A percentile compares a stretch with the other conserved stretches of the same genome.
Evolutionary conservation across 2,888 invertebrate genomes (phyloP).

Genomic region (Helobdella robusta): DNA sequence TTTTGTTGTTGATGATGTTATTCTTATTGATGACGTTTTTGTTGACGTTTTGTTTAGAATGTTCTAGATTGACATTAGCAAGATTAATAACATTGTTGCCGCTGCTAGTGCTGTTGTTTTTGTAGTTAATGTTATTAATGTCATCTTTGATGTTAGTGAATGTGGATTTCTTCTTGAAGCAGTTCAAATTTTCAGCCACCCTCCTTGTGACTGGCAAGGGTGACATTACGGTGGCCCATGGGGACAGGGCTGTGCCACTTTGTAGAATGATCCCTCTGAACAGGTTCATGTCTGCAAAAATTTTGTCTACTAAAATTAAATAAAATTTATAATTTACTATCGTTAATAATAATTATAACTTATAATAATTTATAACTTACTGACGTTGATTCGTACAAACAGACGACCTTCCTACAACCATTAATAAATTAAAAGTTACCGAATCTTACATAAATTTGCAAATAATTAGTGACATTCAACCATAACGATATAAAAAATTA

Average conservation of each 20-base stretch:
- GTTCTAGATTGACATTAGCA: too few species aligned
- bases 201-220: slow-evolving; percentile 39
- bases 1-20: too few species aligned
- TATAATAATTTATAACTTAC: background rate
- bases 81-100: background rate
- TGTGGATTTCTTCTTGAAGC: slow-evolving; percentile 32
- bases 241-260: slow-evolving; percentile 64
- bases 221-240: slow-evolving; percentile 37
- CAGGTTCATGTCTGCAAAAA: slow-evolving; percentile 38
- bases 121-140: too few species aligned
- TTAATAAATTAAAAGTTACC: too few species aligned
- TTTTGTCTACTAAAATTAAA: background rate
- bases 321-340: background rate
- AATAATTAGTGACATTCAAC: background rate
- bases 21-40: too few species aligned
- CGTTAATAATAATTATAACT: background rate
- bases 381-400: too few species aligned
- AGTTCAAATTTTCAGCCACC: slow-evolving; percentile 44
- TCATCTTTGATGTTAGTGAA: background rate
- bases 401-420: too few species aligned
- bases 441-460: too few species aligned
- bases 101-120: background rate
- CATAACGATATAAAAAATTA: background rate
- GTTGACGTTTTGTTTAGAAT: too few species aligned
- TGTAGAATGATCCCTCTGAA: slow-evolving; percentile 75